These are phyloP conservation scores for Aleiodes sp. DNA, from an alignment of 1,140 invertebrate species.

Conservation along the genomic window DNA sequence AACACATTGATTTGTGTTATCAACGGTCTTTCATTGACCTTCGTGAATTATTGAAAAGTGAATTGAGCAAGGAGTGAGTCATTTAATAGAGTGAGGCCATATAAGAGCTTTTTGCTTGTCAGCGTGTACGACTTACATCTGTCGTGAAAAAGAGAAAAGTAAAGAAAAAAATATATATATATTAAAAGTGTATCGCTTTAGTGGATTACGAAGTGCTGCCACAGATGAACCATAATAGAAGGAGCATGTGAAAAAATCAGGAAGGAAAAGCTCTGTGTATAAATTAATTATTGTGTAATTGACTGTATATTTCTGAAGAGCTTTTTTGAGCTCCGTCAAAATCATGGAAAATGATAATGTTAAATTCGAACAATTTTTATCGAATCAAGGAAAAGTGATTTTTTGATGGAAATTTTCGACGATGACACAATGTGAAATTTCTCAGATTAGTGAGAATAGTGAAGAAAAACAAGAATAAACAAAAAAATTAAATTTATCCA, in stretches of 20 bases:
- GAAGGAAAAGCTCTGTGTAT: not conserved
- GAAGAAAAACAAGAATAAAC: not conserved
- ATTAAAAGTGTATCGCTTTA: not conserved
- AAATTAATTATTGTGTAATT: not conserved
- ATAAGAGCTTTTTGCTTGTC: not conserved
- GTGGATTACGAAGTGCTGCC: not conserved
- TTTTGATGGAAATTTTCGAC: too few species aligned
- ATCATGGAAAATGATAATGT: not conserved
- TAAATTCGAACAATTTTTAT: not conserved
- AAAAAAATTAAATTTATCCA: constrained; percentile 35
- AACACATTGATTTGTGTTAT: not conserved
- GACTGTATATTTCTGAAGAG: not conserved
- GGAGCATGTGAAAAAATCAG: too few species aligned
- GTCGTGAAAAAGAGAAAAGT: not conserved
- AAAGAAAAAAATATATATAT: not conserved
- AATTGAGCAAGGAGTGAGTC: not conserved
- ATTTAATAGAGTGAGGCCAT: not conserved
- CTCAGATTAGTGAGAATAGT: not conserved
- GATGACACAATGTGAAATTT: too few species aligned
- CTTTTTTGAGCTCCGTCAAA: not conserved
- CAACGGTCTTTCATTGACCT: not conserved
- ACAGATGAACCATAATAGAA: not conserved
- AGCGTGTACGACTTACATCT: not conserved
- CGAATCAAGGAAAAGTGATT: not conserved
- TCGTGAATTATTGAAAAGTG: not conserved